These are phyloP conservation scores for Ochropleura leucogaster DNA, from an alignment of 2,888 invertebrate species.

Conservation along the genomic window DNA sequence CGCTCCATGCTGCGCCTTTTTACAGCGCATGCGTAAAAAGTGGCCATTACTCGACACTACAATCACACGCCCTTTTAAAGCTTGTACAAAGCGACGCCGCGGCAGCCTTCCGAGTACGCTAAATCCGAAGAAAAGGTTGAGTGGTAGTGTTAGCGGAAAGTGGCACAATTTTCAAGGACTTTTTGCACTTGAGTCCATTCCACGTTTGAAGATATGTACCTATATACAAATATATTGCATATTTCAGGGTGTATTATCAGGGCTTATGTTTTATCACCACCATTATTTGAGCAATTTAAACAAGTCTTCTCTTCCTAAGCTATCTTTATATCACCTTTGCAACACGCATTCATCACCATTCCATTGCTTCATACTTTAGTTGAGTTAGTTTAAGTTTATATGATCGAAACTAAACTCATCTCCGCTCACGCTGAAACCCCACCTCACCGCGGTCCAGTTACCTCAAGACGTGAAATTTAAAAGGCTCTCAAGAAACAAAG, in stretches of 20 bases:
- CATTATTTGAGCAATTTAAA: not conserved
- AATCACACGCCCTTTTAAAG: conserved; percentile 80
- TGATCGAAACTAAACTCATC: too few relatives aligned
- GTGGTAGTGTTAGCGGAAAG: conserved; percentile 66
- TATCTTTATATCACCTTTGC: not conserved
- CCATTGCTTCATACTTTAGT: not conserved
- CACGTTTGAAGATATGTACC: not conserved
- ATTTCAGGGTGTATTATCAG: not conserved
- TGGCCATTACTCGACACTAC: conserved; percentile 79
- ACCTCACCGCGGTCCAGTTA: conserved; percentile 75
- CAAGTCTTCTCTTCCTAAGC: too few relatives aligned
- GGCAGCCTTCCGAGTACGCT: conserved; percentile 73
- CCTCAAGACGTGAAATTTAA: conserved; percentile 81
- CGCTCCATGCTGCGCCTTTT: conserved; percentile 76
- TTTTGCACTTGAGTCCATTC: not conserved
- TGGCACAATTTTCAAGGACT: not conserved
- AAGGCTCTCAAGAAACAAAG: conserved; percentile 86
- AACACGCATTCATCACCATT: too few relatives aligned
- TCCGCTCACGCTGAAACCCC: conserved; percentile 58
- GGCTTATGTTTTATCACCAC: not conserved
- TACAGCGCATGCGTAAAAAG: conserved; percentile 81
- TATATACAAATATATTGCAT: not conserved
- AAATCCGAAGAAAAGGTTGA: conserved; percentile 65
- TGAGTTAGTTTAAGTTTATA: too few relatives aligned
- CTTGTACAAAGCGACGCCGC: conserved; percentile 81